Conservation (phyloP, 2,888 invertebrate genomes). For the Xylota segnis region DNA sequence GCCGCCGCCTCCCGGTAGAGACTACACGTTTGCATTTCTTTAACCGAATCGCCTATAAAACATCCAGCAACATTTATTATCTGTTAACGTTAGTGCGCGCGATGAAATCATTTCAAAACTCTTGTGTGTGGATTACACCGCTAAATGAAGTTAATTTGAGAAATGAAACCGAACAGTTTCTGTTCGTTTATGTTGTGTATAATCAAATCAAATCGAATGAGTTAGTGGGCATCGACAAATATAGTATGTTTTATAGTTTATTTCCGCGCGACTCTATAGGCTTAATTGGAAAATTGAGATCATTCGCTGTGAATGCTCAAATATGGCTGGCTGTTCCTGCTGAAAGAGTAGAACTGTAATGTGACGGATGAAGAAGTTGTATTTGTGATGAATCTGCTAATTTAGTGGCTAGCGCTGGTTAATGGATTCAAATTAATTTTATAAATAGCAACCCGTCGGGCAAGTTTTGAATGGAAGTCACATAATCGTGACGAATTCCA, state of each 20-base stretch:
- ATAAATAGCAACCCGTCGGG: neutral
- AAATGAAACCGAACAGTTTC: conserved; percentile 10
- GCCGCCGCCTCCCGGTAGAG: too few species aligned
- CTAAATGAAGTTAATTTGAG: conserved; percentile 17
- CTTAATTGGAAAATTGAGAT: conserved; percentile 48
- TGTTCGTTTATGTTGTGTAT: neutral
- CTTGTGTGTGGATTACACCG: neutral
- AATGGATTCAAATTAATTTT: conserved; percentile 4
- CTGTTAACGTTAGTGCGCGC: conserved; percentile 8
- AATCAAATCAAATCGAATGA: conserved; percentile 4
- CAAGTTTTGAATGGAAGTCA: conserved; percentile 6
- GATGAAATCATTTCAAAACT: conserved; percentile 41
- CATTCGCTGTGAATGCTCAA: conserved; percentile 15
- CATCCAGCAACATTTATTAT: conserved; percentile 17
- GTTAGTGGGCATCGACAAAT: conserved; percentile 8
- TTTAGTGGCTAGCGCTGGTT: neutral
- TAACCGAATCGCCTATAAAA: conserved; percentile 15
- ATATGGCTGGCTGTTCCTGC: conserved; percentile 25
- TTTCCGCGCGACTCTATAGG: conserved; percentile 12
- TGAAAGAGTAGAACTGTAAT: neutral
- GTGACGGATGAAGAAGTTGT: conserved; percentile 1
- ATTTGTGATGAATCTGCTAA: neutral
- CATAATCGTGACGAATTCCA: neutral
- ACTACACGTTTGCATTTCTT: conserved; percentile 29
- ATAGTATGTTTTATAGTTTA: conserved; percentile 18